Conservation (phyloP, 1,140 invertebrate genomes). For the Lepidurus apus region DNA sequence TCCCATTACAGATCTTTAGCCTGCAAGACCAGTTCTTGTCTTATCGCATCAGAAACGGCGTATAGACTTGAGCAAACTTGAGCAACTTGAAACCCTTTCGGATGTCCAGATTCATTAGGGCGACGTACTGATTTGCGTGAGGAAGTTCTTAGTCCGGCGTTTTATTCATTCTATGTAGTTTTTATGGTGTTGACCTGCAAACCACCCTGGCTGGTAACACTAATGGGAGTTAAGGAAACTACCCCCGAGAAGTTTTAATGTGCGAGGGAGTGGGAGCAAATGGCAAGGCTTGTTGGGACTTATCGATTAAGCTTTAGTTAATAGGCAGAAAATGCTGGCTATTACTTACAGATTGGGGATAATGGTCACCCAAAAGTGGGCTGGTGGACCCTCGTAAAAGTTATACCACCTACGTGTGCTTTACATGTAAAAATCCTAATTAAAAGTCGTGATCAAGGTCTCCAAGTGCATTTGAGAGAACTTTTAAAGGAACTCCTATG, state of each 20-base stretch:
- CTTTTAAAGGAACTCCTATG: too few species aligned
- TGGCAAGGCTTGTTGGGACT: not conserved
- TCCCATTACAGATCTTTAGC: not conserved
- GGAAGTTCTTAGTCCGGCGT: not conserved
- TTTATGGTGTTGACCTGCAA: not conserved
- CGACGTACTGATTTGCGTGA: slow-evolving; percentile 8
- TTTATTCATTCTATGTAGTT: not conserved
- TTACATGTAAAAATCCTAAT: too few species aligned
- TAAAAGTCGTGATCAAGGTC: too few species aligned
- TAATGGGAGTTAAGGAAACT: not conserved
- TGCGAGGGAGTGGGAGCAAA: not conserved
- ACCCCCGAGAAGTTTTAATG: not conserved
- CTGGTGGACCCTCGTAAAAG: not conserved
- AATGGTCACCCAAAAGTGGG: not conserved
- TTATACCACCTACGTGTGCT: not conserved
- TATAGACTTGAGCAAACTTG: not conserved
- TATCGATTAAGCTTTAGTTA: slow-evolving; percentile 6
- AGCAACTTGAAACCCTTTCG: slow-evolving; percentile 10
- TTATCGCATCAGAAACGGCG: not conserved
- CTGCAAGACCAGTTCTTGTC: not conserved
- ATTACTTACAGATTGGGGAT: slow-evolving; percentile 4
- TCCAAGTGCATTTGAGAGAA: too few species aligned
- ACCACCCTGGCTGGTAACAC: not conserved
- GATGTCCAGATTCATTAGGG: not conserved
- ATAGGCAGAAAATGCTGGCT: not conserved